These are phyloP conservation scores for Okamejei kenojei DNA, from an alignment of 2,797 vertebrate genomes.

Conservation along the genomic window DNA sequence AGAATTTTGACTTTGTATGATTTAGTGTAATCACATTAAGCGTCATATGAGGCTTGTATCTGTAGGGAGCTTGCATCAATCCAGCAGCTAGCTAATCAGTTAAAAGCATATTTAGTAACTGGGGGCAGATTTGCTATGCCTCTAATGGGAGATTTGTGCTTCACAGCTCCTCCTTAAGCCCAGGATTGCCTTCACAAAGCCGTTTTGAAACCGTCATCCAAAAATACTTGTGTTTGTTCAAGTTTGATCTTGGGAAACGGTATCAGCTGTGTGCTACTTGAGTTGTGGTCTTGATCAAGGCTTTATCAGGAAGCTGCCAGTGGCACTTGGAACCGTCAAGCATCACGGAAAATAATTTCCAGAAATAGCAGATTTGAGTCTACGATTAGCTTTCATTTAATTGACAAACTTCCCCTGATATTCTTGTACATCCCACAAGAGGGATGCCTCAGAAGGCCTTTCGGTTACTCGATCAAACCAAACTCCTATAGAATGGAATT, in stretches of 20 bases:
- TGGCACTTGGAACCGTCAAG: not conserved
- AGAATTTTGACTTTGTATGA: not conserved
- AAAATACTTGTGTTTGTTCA: not conserved
- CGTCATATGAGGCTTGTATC: too few relatives aligned
- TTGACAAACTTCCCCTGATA: not conserved
- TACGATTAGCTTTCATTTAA: not conserved
- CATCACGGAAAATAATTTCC: not conserved
- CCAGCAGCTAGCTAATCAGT: not conserved
- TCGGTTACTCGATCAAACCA: not conserved
- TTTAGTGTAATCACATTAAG: not conserved
- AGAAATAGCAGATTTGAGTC: not conserved
- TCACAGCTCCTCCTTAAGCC: not conserved
- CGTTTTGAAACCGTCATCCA: not conserved
- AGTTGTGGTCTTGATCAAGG: not conserved
- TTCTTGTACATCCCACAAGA: not conserved
- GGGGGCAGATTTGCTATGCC: not conserved
- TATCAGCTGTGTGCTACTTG: not conserved
- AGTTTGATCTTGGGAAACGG: not conserved
- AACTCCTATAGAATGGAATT: not conserved
- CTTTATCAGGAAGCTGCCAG: not conserved
- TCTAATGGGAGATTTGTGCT: not conserved
- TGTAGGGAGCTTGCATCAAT: not conserved
- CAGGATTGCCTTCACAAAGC: not conserved
- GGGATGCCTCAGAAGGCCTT: not conserved
- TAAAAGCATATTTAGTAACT: constrained; percentile 3